Percentiles rank a stretch among this genome's conserved stretches.
Evolutionary conservation across 2,888 invertebrate genomes (phyloP).

Genomic region (Strigamia maritima): DNA sequence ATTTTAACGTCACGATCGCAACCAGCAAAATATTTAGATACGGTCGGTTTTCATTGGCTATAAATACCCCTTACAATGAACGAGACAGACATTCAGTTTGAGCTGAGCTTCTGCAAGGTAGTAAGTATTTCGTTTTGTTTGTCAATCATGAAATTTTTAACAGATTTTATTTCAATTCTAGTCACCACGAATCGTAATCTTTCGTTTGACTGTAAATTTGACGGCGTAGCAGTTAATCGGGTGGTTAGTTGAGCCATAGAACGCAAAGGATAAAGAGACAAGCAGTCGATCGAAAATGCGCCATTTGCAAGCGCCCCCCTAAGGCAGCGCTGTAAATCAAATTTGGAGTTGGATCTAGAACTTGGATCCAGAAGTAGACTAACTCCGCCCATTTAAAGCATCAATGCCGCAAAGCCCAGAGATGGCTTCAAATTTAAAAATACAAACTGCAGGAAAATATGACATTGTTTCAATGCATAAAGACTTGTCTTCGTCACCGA

Average conservation of each 20-base stretch:
- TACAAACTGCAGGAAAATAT: conserved; percentile 30
- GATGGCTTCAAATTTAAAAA: conserved; percentile 37
- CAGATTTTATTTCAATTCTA: background rate
- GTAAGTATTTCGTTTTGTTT: background rate
- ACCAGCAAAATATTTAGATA: background rate
- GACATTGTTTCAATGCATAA: conserved; percentile 22
- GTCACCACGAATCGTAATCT: background rate
- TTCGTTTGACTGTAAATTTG: background rate
- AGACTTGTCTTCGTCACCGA: background rate
- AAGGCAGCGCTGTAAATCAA: conserved; percentile 35
- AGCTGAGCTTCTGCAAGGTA: background rate
- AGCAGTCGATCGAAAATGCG: conserved; percentile 49
- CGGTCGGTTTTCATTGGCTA: background rate
- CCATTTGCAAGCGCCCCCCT: conserved; percentile 35
- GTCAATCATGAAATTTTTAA: background rate
- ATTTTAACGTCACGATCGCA: background rate
- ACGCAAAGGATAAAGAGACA: conserved; percentile 69
- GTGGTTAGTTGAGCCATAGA: background rate
- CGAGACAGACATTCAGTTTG: conserved; percentile 11
- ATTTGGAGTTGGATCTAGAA: background rate
- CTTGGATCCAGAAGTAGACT: background rate
- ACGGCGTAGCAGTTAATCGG: background rate
- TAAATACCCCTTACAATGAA: conserved; percentile 2
- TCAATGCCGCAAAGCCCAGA: conserved; percentile 20
- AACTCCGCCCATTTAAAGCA: background rate